These are phyloP conservation scores for Seladonia tumulorum DNA, from an alignment of 2,888 invertebrate genomes.

Conservation along the genomic window DNA sequence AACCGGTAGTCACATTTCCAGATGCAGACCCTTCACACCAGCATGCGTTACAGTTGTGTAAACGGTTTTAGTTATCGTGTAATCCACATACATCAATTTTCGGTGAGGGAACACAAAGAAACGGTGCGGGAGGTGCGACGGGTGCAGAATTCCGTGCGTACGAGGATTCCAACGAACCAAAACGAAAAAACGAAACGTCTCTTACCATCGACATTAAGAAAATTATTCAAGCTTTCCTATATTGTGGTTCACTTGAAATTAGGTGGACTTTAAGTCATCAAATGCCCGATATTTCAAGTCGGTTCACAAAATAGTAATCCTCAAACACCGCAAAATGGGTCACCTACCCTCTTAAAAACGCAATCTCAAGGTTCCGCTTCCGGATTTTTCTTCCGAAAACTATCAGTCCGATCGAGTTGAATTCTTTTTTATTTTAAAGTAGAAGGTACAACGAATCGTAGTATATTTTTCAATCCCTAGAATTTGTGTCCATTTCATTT, in stretches of 20 bases:
- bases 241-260: too few relatives aligned
- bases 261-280: too few relatives aligned
- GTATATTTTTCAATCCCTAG: background rate
- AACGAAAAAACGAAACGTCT: conserved; percentile 18
- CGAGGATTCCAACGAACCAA: background rate
- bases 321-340: too few relatives aligned
- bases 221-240: too few relatives aligned
- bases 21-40: conserved; percentile 35
- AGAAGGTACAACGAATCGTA: background rate
- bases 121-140: conserved; percentile 19
- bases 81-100: background rate
- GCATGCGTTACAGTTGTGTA: conserved; percentile 38
- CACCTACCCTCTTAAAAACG: too few relatives aligned
- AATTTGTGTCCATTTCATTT: background rate
- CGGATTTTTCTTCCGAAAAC: background rate
- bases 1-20: conserved; percentile 27
- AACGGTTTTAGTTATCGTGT: background rate
- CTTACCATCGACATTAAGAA: too few relatives aligned
- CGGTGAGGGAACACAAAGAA: background rate
- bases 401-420: background rate
- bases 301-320: too few relatives aligned
- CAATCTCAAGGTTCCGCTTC: background rate
- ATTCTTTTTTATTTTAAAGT: background rate
- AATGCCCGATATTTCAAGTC: too few relatives aligned
- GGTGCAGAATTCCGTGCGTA: background rate